Percentiles rank a stretch among this genome's conserved stretches.
These are phyloP conservation scores for Nephila pilipes DNA, from an alignment of 1,140 invertebrate genomes.

Conservation along the genomic window DNA sequence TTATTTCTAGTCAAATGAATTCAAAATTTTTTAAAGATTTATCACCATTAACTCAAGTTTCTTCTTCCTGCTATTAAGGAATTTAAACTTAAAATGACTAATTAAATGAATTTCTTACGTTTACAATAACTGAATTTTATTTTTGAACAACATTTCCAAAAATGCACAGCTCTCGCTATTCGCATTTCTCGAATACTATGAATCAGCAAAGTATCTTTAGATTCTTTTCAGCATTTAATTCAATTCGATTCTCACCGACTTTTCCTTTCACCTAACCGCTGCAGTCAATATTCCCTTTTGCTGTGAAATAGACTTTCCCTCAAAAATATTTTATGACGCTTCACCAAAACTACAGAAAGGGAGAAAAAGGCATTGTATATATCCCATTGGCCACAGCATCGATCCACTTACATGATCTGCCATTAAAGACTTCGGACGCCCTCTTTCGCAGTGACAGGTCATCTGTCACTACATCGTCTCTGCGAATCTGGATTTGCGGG, in stretches of 20 bases:
- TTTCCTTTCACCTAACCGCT: not conserved
- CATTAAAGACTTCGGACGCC: slow-evolving; percentile 36
- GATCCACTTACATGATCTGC: slow-evolving; percentile 5
- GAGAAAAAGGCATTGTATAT: not conserved
- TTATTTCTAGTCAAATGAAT: no score
- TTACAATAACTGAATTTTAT: no score
- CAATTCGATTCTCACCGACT: not conserved
- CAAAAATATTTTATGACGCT: slow-evolving; percentile 9
- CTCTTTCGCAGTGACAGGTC: slow-evolving; percentile 35
- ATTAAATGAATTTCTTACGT: no score
- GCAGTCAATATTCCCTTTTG: not conserved
- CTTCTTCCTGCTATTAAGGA: no score
- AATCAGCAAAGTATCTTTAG: no score
- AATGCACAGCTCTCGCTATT: no score
- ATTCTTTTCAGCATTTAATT: not conserved
- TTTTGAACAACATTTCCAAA: no score
- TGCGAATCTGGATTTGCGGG: not conserved
- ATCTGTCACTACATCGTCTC: slow-evolving; percentile 29
- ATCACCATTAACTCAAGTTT: no score
- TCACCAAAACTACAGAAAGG: not conserved
- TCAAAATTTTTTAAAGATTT: no score
- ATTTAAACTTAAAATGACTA: no score
- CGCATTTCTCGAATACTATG: no score
- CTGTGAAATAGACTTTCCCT: not conserved
- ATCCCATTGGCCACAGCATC: slow-evolving; percentile 8